These are phyloP conservation scores for Danio kyathit DNA, from an alignment of 2,797 vertebrate genomes.

Conservation along the genomic window DNA sequence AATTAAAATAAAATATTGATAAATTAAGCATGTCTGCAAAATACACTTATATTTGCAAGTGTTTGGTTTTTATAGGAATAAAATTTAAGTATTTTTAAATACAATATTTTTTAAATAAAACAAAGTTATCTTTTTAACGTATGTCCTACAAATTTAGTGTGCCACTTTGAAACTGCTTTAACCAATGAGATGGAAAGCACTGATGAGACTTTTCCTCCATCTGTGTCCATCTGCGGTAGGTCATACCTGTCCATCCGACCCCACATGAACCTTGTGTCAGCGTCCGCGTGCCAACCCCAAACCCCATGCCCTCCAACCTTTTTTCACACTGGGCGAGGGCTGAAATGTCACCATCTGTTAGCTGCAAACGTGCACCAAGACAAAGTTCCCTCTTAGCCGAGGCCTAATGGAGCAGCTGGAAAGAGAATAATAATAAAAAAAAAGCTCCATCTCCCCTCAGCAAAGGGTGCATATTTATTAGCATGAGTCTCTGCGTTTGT, in stretches of 20 bases:
- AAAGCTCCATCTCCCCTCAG: slow-evolving; percentile 62
- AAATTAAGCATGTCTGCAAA: too few relatives aligned
- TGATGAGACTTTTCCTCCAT: slow-evolving; percentile 46
- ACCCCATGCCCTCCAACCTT: slow-evolving; percentile 52
- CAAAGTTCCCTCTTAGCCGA: slow-evolving; percentile 54
- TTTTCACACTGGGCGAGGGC: slow-evolving; percentile 52
- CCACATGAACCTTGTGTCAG: slow-evolving; percentile 45
- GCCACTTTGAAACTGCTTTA: neutral
- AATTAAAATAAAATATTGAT: too few relatives aligned
- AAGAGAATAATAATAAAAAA: slow-evolving; percentile 52
- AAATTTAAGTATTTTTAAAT: too few relatives aligned
- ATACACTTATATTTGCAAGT: too few relatives aligned
- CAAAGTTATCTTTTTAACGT: too few relatives aligned
- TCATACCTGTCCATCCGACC: slow-evolving; percentile 48
- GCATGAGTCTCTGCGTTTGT: slow-evolving; percentile 54
- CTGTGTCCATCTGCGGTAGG: slow-evolving; percentile 39
- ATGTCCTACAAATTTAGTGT: neutral
- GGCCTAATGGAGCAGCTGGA: slow-evolving; percentile 63
- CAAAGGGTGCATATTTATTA: slow-evolving; percentile 63
- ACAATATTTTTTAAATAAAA: too few relatives aligned
- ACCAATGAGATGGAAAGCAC: slow-evolving; percentile 11
- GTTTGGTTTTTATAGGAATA: too few relatives aligned
- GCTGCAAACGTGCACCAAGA: slow-evolving; percentile 50
- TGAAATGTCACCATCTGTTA: slow-evolving; percentile 72
- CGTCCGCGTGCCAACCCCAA: slow-evolving; percentile 44